Evolutionary conservation across 2,113 vertebrate genomes (phyloP), one percentile per base, ranked within the genome.

Genomic region (Empidonax traillii): DNA sequence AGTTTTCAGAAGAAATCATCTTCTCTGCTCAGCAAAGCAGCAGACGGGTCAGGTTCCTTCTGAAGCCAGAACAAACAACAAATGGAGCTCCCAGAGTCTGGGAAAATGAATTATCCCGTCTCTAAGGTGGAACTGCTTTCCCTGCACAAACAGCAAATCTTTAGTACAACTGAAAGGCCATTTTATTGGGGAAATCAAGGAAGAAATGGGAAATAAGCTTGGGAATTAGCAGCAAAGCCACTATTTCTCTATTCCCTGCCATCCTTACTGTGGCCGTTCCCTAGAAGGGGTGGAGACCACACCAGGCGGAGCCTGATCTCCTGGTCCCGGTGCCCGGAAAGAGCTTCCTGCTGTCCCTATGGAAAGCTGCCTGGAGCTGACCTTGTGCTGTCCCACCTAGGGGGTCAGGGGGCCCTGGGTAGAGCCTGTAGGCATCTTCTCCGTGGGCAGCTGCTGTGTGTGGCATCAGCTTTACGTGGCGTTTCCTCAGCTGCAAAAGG

Each of bases 1-100:
- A 69, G 66, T 85, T 95, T 92, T 80, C 87, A 87, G 58, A 69
- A 76, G 78, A 85, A 91, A 92, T 85, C 75, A 76, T 90, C 78
- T 66, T 62, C 81, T 52, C 74, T 85, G 37, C 41, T 85, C 49
- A 61, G 67, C 58, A 87, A 89, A 91, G 49, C 37, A 89, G 67
- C 82, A 85, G 75, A 73, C 1, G 0, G 67, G 75, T 88, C 82
- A 83, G 58, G 58, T 30, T 90, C 71, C 31, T 88, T 71, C 82
- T 69, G 75, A 73, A 85, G 78, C 78, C 92, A 95, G 82, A 76
- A 80, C 31, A 91, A 96, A 89, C 81, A 94, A 72, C 31, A 85
- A 66, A 52, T 28, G 0, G 1, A 90, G 71, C 85, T 96, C 74
- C 52, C 49, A 61, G 90, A 56, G 49, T 28, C 78, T 85, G 66